Evolutionary conservation across 1,140 invertebrate genomes (phyloP), one percentile per base, ranked within the genome.

Genomic region (Pogonognathellus flavescens): DNA sequence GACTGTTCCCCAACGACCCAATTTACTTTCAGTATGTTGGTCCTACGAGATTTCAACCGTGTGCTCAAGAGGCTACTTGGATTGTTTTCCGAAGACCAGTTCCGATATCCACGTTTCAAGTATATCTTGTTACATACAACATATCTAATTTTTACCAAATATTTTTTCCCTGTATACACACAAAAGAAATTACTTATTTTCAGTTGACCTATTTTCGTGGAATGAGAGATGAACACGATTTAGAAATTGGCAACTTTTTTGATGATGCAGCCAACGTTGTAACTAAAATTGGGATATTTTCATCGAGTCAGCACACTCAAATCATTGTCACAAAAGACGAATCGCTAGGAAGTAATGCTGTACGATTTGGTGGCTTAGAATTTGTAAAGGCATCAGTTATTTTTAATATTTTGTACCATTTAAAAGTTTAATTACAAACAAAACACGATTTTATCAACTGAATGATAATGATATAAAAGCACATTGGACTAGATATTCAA

Each of bases 1-100:
- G 10, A 50, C 25, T 84, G 4, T 84, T 59, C 20, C 83, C 66
- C 1, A 31, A 13, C 1, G 66, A 84, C 9, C 50, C 59, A 4
- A 41, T 22, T 13, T 59, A 84, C n/a, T 53, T 41, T n/a, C 41
- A 84, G 31, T 80, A 70, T 31, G 14, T 76, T 20, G 83, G 49
- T 25, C 16, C 49, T 0, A 76, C 31, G 9, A 41, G 18, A 49
- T 57, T 80, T 52, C 22, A 41, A 7, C 83, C 83, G 9, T 84
- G 83, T 60, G 18, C 66, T 11, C 16, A 22, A 5, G 14, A 76
- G 10, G 83, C 83, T 31, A 80, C 49, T 11, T 80, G 52, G 14
- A 31, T 84, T 9, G 83, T 84, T 41, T 80, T 84, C 80, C 22
- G 41, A 16, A 76, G 13, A 14, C 52, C 70, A 31, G 2, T 76